phyloP scores from a whole-genome alignment of 2,797 vertebrate genomes.

The Galaxias olidus region DNA sequence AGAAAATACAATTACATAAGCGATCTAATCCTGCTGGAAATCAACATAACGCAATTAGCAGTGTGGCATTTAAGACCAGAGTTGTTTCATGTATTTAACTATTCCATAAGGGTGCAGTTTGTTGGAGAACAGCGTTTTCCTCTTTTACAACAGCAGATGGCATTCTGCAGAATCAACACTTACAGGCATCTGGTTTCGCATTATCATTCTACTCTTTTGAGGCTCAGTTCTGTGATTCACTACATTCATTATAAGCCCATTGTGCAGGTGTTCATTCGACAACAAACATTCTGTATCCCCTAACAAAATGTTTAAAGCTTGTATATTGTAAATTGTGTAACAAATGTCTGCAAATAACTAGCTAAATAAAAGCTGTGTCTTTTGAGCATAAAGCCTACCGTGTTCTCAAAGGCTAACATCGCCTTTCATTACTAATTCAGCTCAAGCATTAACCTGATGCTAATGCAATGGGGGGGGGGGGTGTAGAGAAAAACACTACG shows the following conservation, averaged over 20 bases:
- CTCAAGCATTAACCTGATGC: conserved; percentile 63
- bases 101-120: conserved; percentile 32
- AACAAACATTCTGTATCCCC: neutral
- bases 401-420: conserved; percentile 56
- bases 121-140: conserved; percentile 10
- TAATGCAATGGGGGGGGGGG: conserved; percentile 64
- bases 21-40: conserved; percentile 50
- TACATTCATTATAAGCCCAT: too few species aligned
- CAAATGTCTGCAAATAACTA: neutral
- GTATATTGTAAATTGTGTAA: neutral
- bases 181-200: conserved; percentile 36
- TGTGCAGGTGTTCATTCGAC: too few species aligned
- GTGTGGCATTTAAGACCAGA: conserved; percentile 53
- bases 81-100: conserved; percentile 40
- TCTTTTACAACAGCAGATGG: conserved; percentile 38
- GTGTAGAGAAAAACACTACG: conserved; percentile 24
- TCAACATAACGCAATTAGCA: conserved; percentile 58
- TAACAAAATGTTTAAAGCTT: neutral
- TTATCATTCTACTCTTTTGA: conserved; percentile 22
- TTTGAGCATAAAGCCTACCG: conserved; percentile 25
- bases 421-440: conserved; percentile 79
- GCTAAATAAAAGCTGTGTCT: neutral
- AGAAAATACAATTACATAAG: conserved; percentile 58
- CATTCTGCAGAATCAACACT: conserved; percentile 15
- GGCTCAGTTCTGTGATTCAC: conserved; percentile 2